Percentiles rank a stretch among this genome's conserved stretches.
Evolutionary conservation across 2,797 vertebrate genomes (phyloP).

Genomic region (Thripadectes ignobilis): DNA sequence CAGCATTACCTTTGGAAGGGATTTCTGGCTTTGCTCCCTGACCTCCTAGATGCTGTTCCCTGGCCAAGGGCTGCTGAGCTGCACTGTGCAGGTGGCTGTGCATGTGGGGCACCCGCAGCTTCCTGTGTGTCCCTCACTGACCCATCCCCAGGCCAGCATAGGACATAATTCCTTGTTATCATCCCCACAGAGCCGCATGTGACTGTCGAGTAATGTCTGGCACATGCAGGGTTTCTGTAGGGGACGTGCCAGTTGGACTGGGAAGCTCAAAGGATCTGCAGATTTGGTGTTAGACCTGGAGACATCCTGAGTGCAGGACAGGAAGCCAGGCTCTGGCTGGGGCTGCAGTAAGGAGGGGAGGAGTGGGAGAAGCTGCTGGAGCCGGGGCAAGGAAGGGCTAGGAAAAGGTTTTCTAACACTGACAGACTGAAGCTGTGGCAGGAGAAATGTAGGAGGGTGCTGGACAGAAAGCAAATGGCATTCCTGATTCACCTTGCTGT

Average conservation of each 20-base stretch:
- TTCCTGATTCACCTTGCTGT: fast-evolving
- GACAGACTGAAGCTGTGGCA: background rate
- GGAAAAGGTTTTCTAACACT: background rate
- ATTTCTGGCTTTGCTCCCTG: constrained; percentile 1
- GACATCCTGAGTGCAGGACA: background rate
- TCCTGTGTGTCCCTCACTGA: background rate
- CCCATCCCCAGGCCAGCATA: background rate
- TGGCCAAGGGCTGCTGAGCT: background rate
- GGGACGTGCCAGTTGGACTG: background rate
- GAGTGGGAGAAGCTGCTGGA: background rate
- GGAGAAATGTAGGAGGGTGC: background rate
- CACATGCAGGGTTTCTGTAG: background rate
- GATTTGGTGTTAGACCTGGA: background rate
- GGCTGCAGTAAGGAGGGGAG: background rate
- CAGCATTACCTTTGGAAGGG: background rate
- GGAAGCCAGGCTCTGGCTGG: background rate
- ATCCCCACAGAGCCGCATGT: background rate
- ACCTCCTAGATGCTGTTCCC: background rate
- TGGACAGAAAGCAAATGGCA: background rate
- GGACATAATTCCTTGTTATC: background rate
- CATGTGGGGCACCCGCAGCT: fast-evolving
- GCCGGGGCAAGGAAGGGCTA: background rate
- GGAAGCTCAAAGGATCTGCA: background rate
- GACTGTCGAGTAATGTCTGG: background rate
- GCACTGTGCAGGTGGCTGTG: background rate